Conservation (phyloP, 2,797 vertebrate genomes). For the Streptopelia turtur region DNA sequence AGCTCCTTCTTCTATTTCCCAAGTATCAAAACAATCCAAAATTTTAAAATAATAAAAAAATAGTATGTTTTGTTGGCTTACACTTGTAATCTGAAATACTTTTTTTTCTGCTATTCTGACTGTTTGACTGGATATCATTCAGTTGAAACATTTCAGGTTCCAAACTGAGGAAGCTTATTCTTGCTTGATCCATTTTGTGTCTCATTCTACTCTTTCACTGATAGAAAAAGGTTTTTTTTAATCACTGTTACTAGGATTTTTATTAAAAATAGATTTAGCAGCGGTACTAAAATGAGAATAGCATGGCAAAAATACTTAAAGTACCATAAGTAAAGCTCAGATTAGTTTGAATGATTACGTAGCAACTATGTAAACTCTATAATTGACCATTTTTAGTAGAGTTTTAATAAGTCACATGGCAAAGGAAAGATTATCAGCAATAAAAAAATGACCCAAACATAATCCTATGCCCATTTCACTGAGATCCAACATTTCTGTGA, state of each 20-base stretch:
- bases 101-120: not conserved
- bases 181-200: not conserved
- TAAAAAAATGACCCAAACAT: not conserved
- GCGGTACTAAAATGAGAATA: not conserved
- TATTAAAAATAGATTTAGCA: not conserved
- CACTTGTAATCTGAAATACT: not conserved
- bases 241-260: not conserved
- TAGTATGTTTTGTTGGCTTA: accelerated
- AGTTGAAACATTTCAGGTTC: not conserved
- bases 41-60: not conserved
- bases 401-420: not conserved
- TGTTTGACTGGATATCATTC: not conserved
- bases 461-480: not conserved
- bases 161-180: not conserved
- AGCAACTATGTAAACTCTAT: not conserved
- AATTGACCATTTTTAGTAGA: accelerated
- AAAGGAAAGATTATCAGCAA: not conserved
- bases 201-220: not conserved
- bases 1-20: accelerated
- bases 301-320: not conserved
- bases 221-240: not conserved
- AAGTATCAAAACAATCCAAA: not conserved
- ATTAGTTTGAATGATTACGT: not conserved
- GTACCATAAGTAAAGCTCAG: not conserved
- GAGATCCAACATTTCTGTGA: not conserved